Percentiles rank a stretch among this genome's conserved stretches.
phyloP scores from a whole-genome alignment of 2,888 invertebrate species.

The Pachymerium ferrugineum region DNA sequence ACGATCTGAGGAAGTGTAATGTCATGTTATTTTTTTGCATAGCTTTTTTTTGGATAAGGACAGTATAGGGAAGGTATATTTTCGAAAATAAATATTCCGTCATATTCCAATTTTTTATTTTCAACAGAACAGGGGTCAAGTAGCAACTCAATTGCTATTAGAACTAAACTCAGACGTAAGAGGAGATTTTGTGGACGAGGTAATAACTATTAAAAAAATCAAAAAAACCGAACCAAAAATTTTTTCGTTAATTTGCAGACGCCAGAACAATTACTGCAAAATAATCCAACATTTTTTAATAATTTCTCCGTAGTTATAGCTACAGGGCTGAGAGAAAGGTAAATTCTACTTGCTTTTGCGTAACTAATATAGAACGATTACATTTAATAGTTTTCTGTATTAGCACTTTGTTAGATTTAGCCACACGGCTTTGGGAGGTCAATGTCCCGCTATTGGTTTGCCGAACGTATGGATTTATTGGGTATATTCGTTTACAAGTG shows the following conservation, averaged over 20 bases:
- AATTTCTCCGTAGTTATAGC: conserved; percentile 82
- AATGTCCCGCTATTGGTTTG: conserved; percentile 81
- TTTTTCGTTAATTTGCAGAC: conserved; percentile 48
- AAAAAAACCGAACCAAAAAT: not conserved
- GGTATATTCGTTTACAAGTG: conserved; percentile 76
- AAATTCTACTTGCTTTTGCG: conserved; percentile 31
- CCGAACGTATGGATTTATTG: conserved; percentile 85
- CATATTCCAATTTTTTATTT: conserved; percentile 29
- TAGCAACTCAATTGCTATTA: conserved; percentile 70
- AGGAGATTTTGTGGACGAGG: conserved; percentile 85
- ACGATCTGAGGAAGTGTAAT: not conserved
- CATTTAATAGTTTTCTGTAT: conserved; percentile 23
- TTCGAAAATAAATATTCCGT: not conserved
- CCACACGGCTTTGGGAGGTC: conserved; percentile 73
- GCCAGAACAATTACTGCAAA: conserved; percentile 72
- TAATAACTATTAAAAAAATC: too few species aligned
- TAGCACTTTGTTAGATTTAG: conserved; percentile 65
- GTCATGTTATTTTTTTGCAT: conserved; percentile 38
- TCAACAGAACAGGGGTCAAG: conserved; percentile 70
- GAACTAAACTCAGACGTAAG: conserved; percentile 90
- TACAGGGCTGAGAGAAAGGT: conserved; percentile 66
- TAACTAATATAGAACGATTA: not conserved
- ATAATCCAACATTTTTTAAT: conserved; percentile 82
- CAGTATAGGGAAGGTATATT: conserved; percentile 62
- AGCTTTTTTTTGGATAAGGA: conserved; percentile 85